A percentile compares a stretch with the other conserved stretches of the same genome.
Conservation (phyloP, 2,113 vertebrate genomes). For the Dasyurus viverrinus region DNA sequence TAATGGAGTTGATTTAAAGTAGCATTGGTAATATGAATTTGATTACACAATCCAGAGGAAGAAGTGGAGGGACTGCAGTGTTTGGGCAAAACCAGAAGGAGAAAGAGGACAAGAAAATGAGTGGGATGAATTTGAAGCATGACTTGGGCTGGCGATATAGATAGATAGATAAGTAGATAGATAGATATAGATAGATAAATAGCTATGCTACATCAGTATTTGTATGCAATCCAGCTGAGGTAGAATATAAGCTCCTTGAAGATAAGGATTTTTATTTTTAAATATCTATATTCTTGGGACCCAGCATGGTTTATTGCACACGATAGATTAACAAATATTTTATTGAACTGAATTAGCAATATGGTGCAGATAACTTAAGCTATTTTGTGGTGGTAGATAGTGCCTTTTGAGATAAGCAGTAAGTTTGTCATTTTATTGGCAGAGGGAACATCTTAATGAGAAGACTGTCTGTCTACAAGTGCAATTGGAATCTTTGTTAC, state of each 20-base stretch:
- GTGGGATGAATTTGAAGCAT: background rate
- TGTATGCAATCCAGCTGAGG: background rate
- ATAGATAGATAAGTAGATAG: no score
- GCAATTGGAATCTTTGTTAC: background rate
- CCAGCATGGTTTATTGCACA: background rate
- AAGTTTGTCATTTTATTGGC: background rate
- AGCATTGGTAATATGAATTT: background rate
- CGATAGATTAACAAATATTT: background rate
- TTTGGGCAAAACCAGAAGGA: background rate
- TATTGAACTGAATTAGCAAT: background rate
- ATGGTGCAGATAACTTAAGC: background rate
- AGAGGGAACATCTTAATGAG: background rate
- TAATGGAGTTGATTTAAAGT: background rate
- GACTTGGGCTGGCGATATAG: background rate
- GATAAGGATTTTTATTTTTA: background rate
- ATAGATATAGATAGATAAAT: background rate
- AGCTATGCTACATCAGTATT: background rate
- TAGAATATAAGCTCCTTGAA: background rate
- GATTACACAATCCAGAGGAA: background rate
- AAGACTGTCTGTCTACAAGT: background rate
- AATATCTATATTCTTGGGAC: background rate
- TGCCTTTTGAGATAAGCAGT: background rate
- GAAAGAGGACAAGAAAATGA: background rate
- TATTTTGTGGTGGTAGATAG: background rate
- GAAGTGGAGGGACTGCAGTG: background rate